These are phyloP conservation scores for Zele albiditarsus DNA, from an alignment of 2,888 invertebrate genomes.

Conservation along the genomic window DNA sequence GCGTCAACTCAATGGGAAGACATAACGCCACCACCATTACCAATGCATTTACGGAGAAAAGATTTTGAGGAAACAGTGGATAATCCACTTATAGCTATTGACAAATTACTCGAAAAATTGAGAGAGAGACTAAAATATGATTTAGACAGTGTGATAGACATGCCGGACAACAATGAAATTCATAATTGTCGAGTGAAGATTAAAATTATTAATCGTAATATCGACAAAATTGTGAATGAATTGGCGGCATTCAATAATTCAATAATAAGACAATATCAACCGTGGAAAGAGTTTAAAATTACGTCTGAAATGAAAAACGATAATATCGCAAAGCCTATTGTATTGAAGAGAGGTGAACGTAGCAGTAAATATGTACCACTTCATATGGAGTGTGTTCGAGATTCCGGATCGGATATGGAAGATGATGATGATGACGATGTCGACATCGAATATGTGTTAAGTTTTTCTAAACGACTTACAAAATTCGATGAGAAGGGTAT, in stretches of 20 bases:
- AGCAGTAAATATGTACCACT: conserved; percentile 49
- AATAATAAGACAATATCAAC: conserved; percentile 58
- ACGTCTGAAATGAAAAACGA: conserved; percentile 1
- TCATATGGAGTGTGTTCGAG: conserved; percentile 65
- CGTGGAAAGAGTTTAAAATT: conserved; percentile 51
- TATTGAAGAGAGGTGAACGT: conserved; percentile 34
- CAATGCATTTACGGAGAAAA: conserved; percentile 39
- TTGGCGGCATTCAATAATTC: conserved; percentile 62
- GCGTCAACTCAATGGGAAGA: not conserved
- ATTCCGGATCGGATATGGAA: conserved; percentile 61
- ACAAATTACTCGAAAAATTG: conserved; percentile 54
- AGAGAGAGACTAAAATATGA: conserved; percentile 51
- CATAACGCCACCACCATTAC: not conserved
- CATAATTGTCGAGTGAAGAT: conserved; percentile 49
- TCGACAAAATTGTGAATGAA: conserved; percentile 53
- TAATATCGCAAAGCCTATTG: not conserved
- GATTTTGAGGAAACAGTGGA: conserved; percentile 53
- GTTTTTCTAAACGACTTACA: conserved; percentile 37
- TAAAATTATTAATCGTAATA: conserved; percentile 56
- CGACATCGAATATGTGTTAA: conserved; percentile 48
- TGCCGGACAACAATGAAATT: conserved; percentile 39
- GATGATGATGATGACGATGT: conserved; percentile 44
- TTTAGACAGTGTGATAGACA: conserved; percentile 30
- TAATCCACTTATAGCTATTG: conserved; percentile 59
- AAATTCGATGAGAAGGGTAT: conserved; percentile 57